phyloP scores from a whole-genome alignment of 1,140 invertebrate species.

The Lamellibrachia luymesi region DNA sequence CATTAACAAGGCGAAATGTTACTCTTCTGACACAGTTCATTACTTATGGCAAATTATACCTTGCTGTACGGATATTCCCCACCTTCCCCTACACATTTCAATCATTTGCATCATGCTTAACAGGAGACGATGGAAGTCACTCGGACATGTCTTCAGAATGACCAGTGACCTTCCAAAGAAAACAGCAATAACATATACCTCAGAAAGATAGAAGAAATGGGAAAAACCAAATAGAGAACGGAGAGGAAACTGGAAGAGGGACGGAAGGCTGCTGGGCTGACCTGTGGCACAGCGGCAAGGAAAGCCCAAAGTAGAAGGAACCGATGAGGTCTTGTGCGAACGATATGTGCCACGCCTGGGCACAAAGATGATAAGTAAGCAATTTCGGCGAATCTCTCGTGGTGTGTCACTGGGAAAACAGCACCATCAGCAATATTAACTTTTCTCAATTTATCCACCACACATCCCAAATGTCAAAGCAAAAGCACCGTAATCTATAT shows the following conservation, averaged over 20 bases:
- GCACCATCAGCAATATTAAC: background rate
- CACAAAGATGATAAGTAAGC: background rate
- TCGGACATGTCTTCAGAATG: background rate
- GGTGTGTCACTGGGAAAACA: background rate
- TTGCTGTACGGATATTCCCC: too few species aligned
- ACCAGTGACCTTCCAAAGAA: background rate
- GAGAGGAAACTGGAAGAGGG: background rate
- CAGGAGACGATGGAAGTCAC: background rate
- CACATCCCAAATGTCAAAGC: background rate
- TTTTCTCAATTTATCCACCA: background rate
- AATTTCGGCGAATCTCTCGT: background rate
- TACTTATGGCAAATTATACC: too few species aligned
- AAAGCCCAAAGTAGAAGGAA: background rate
- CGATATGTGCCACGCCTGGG: too few species aligned
- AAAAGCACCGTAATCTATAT: background rate
- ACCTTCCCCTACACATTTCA: background rate
- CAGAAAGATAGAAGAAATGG: background rate
- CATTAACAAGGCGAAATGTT: too few species aligned
- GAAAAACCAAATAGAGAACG: background rate
- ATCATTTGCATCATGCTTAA: background rate
- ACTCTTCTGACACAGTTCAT: too few species aligned
- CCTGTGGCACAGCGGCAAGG: background rate
- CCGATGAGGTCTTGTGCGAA: background rate
- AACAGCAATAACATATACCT: background rate
- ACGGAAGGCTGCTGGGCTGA: too few species aligned